Evolutionary conservation across 2,797 vertebrate genomes (phyloP), one percentile per base, ranked within the genome.

Genomic region (Echiichthys vipera): DNA sequence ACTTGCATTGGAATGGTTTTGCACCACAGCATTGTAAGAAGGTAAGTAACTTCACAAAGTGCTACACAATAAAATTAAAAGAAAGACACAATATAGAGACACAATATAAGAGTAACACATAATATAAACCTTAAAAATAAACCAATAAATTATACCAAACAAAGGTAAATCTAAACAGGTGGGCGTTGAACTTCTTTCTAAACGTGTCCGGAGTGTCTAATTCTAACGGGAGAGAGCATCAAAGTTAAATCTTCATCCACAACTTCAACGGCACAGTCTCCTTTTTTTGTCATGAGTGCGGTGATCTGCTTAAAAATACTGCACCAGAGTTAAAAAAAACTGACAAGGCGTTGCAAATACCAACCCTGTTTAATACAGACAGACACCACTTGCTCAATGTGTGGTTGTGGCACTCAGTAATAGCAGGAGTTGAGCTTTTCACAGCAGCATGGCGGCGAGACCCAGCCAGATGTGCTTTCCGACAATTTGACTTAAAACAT

Each of bases 401-500:
- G 66, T 24, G 25, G 18, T 1, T 62, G 58, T 46, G 42, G 57
- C 71, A n/a, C 49, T 79, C 57, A 7, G 73, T 32, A 76, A 57
- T 63, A 64, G 74, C 24, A 0, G 29, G 62, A 45, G 42, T 39
- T 11, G 17, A 72, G 73, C 42, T 20, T 53, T 42, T 83, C 69
- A 47, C 65, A 57, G 54, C 69, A 39, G 57, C 61, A 42, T 63
- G 65, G 37, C 43, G 50, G 50, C 6, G 20, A 68, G 61, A 30
- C 64, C 30, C 56, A 24, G 53, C 83, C 83, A 89, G 65, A 90
- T 84, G 83, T 88, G 67, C 69, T 84, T 76, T 71, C 75, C 53
- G 50, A 79, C 80, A 64, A 70, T 71, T 20, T 70, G 45, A 74
- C 71, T 76, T 65, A 65, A 82, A 86, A 79, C 81, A 84, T 78